phyloP scores from a whole-genome alignment of 2,888 invertebrate genomes.

The Atethmia centrago region DNA sequence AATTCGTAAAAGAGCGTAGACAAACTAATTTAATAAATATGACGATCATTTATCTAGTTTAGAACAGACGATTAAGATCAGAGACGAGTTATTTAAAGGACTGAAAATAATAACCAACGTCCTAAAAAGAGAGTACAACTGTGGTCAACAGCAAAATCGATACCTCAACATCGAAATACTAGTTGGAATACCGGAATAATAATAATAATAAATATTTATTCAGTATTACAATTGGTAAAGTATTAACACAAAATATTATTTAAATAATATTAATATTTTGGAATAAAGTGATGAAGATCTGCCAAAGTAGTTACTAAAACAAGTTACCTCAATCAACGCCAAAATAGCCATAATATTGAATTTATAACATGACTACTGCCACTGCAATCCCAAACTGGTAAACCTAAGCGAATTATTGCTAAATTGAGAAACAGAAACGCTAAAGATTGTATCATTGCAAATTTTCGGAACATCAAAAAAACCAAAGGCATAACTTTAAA shows the following conservation, averaged over 20 bases:
- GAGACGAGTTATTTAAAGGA: not conserved
- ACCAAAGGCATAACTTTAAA: not conserved
- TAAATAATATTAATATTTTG: too few relatives aligned
- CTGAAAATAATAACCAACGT: not conserved
- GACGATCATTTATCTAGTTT: not conserved
- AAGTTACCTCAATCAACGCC: not conserved
- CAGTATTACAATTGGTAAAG: too few relatives aligned
- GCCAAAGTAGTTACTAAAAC: not conserved
- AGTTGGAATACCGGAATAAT: not conserved
- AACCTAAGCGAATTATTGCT: not conserved
- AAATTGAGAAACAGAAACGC: slow-evolving; percentile 8
- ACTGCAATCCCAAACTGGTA: not conserved
- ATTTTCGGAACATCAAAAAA: not conserved
- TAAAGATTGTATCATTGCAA: not conserved
- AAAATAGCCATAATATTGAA: not conserved
- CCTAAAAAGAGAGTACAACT: not conserved
- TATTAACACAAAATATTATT: too few relatives aligned
- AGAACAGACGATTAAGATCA: not conserved
- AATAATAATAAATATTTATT: too few relatives aligned
- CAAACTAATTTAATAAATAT: not conserved
- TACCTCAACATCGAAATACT: slow-evolving; percentile 3
- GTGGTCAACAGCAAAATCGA: not conserved
- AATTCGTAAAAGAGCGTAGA: too few relatives aligned
- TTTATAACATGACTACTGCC: not conserved
- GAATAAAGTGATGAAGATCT: not conserved